phyloP scores from a whole-genome alignment of 2,113 vertebrate genomes.

The Oreocharis arfaki region DNA sequence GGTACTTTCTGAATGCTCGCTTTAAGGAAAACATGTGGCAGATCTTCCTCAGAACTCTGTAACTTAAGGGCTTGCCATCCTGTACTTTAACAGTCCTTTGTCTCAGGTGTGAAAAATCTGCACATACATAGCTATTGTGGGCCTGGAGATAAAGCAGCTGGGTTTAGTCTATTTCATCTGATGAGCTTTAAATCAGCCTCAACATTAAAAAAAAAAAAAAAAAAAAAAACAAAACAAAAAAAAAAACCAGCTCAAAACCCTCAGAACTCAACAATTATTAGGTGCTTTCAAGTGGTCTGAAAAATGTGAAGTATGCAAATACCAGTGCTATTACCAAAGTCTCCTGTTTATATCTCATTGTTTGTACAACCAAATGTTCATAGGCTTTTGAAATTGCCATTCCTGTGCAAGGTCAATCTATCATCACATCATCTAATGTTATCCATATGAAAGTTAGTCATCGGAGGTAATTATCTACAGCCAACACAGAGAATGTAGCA shows the following conservation, averaged over 20 bases:
- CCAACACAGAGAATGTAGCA: not conserved
- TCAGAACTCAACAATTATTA: not conserved
- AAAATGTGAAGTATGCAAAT: not conserved
- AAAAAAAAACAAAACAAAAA: not conserved
- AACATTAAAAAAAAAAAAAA: not conserved
- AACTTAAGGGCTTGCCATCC: not conserved
- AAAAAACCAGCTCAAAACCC: rapidly evolving
- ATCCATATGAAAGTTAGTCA: not conserved
- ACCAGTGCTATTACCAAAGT: not conserved
- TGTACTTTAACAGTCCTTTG: not conserved
- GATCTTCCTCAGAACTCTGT: not conserved
- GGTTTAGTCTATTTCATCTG: not conserved
- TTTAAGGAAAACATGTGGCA: not conserved
- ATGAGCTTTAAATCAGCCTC: not conserved
- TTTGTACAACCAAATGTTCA: not conserved
- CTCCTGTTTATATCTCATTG: not conserved
- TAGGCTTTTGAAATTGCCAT: not conserved
- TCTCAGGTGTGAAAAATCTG: not conserved
- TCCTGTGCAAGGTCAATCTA: not conserved
- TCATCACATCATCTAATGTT: not conserved
- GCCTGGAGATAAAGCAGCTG: not conserved
- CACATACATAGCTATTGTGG: rapidly evolving
- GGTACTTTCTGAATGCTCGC: not conserved
- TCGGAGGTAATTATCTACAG: not conserved
- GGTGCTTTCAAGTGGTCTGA: not conserved